phyloP scores from a whole-genome alignment of 2,888 invertebrate genomes.

The Cheilosia vulpina region DNA sequence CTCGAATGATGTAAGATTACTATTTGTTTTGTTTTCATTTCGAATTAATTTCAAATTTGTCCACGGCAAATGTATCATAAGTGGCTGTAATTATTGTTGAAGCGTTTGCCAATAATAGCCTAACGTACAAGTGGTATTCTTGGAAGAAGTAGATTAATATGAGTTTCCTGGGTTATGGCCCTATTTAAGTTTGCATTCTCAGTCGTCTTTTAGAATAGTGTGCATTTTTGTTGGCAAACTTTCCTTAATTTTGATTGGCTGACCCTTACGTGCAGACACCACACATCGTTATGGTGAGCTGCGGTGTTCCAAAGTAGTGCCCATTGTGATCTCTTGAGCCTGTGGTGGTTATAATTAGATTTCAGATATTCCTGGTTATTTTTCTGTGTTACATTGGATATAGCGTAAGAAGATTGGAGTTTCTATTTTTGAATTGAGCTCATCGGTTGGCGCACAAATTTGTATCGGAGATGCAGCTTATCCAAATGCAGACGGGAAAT shows the following conservation, averaged over 20 bases:
- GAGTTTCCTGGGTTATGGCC: constrained; percentile 53
- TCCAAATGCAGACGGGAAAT: constrained; percentile 35
- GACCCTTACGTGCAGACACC: constrained; percentile 33
- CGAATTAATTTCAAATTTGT: constrained; percentile 6
- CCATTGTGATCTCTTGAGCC: constrained; percentile 1
- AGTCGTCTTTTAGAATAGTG: background rate
- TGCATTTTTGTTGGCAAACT: constrained; percentile 28
- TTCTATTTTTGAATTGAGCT: constrained; percentile 63
- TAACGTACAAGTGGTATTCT: constrained; percentile 28
- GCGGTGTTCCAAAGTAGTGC: constrained; percentile 40
- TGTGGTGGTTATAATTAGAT: constrained; percentile 45
- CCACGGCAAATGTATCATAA: constrained; percentile 10
- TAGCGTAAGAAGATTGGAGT: constrained; percentile 21
- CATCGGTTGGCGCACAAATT: constrained; percentile 46
- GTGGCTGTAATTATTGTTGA: constrained; percentile 18
- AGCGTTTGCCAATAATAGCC: constrained; percentile 31
- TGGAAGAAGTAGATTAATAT: constrained; percentile 16
- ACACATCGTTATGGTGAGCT: constrained; percentile 1
- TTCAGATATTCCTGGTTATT: constrained; percentile 27
- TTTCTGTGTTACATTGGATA: constrained; percentile 46
- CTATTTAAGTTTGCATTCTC: constrained; percentile 23
- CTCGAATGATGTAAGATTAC: constrained; percentile 73
- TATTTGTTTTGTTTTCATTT: constrained; percentile 18
- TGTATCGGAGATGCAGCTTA: constrained; percentile 10
- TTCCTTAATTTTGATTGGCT: constrained; percentile 4